These are phyloP conservation scores for Sylvicola cinctus DNA, from an alignment of 2,888 invertebrate genomes.

Conservation along the genomic window DNA sequence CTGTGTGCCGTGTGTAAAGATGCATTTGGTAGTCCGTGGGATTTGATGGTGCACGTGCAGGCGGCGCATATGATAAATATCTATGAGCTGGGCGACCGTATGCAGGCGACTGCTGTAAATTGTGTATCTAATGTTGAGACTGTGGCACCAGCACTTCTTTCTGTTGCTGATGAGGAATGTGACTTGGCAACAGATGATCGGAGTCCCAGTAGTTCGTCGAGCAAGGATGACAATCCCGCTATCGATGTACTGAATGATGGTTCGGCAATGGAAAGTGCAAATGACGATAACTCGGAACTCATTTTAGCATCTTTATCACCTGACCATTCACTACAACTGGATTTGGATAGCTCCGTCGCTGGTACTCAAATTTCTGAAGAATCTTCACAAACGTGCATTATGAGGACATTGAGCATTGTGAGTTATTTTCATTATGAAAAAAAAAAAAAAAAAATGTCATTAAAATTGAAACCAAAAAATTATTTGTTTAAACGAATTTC, in stretches of 20 bases:
- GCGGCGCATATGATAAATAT: conserved; percentile 48
- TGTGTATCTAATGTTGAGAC: too few species aligned
- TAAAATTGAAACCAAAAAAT: background rate
- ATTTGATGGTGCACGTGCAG: conserved; percentile 47
- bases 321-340: conserved; percentile 3
- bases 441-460: too few species aligned
- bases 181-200: too few species aligned
- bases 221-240: too few species aligned
- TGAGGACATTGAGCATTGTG: conserved; percentile 25
- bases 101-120: too few species aligned
- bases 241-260: too few species aligned
- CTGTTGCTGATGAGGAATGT: too few species aligned
- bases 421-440: conserved; percentile 10
- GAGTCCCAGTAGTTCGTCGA: too few species aligned
- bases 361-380: background rate
- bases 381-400: conserved; percentile 16
- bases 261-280: too few species aligned
- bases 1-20: conserved; percentile 46
- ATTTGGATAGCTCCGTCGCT: conserved; percentile 1
- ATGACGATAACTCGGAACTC: background rate
- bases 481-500: background rate
- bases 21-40: conserved; percentile 43
- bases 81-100: conserved; percentile 33
- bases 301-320: conserved; percentile 3
- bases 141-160: too few species aligned